A percentile compares a stretch with the other conserved stretches of the same genome.
phyloP scores from a whole-genome alignment of 1,140 invertebrate species.

The Drosophila trapezifrons region DNA sequence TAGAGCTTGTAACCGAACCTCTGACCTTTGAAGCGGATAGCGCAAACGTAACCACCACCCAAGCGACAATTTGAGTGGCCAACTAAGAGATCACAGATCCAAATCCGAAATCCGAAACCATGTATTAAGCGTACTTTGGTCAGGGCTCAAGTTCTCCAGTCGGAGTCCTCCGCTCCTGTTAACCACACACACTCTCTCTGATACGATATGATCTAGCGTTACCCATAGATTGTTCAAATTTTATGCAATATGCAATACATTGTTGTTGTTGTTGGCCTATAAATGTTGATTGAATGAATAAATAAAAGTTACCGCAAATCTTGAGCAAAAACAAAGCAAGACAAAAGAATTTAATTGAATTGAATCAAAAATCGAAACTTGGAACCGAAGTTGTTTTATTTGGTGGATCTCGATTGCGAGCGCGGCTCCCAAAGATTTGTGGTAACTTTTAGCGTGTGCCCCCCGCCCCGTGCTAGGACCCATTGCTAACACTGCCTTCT shows the following conservation, averaged over 20 bases:
- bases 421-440: constrained; percentile 68
- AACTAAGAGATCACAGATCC: constrained; percentile 44
- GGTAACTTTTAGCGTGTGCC: constrained; percentile 61
- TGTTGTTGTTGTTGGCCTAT: constrained; percentile 75
- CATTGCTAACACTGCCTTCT: constrained; percentile 16
- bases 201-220: constrained; percentile 51
- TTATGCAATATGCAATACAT: constrained; percentile 60
- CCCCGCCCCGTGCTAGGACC: too few species aligned
- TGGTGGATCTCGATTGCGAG: constrained; percentile 26
- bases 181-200: constrained; percentile 39
- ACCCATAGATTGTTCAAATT: constrained; percentile 72
- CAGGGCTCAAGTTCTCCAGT: constrained; percentile 29
- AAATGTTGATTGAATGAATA: constrained; percentile 78
- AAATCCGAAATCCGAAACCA: constrained; percentile 27
- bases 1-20: constrained; percentile 50
- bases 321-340: constrained; percentile 58
- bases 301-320: constrained; percentile 84
- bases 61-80: constrained; percentile 47
- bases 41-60: constrained; percentile 76
- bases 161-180: constrained; percentile 48
- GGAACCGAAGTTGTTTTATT: constrained; percentile 79
- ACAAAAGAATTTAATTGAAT: constrained; percentile 24
- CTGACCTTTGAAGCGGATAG: constrained; percentile 71
- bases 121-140: constrained; percentile 37
- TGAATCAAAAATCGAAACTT: constrained; percentile 29